Conservation (phyloP, 2,113 vertebrate genomes). For the Vulpes vulpes region DNA sequence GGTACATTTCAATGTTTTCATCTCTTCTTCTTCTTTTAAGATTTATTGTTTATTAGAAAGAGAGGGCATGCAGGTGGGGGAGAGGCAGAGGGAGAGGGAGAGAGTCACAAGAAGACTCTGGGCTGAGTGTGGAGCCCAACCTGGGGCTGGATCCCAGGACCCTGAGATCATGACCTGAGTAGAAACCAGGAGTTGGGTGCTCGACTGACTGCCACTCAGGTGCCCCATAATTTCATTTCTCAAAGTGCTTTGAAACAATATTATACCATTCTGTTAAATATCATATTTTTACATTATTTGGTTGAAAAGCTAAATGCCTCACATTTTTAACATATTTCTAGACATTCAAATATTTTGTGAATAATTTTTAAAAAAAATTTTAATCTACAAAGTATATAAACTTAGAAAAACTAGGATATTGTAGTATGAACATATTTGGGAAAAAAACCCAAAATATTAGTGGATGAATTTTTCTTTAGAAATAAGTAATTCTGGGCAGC, state of each 20-base stretch:
- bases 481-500: background rate
- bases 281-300: slow-evolving; percentile 16
- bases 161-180: background rate
- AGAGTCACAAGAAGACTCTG: background rate
- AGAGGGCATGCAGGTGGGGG: background rate
- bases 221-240: slow-evolving; percentile 43
- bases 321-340: slow-evolving; percentile 54
- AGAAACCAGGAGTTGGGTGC: background rate
- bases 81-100: background rate
- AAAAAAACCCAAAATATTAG: background rate
- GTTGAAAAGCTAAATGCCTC: slow-evolving; percentile 29
- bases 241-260: slow-evolving; percentile 30
- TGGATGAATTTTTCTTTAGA: slow-evolving; percentile 49
- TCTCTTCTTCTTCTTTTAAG: background rate
- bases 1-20: slow-evolving; percentile 35
- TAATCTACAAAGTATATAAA: background rate
- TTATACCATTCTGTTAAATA: slow-evolving; percentile 27
- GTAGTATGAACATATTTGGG: background rate
- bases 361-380: slow-evolving; percentile 6
- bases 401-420: slow-evolving; percentile 32
- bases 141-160: background rate
- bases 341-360: slow-evolving; percentile 31
- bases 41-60: background rate
- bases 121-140: background rate
- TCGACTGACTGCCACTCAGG: background rate